phyloP scores from a whole-genome alignment of 1,140 invertebrate genomes.

The Stegodyphus mimosarum region DNA sequence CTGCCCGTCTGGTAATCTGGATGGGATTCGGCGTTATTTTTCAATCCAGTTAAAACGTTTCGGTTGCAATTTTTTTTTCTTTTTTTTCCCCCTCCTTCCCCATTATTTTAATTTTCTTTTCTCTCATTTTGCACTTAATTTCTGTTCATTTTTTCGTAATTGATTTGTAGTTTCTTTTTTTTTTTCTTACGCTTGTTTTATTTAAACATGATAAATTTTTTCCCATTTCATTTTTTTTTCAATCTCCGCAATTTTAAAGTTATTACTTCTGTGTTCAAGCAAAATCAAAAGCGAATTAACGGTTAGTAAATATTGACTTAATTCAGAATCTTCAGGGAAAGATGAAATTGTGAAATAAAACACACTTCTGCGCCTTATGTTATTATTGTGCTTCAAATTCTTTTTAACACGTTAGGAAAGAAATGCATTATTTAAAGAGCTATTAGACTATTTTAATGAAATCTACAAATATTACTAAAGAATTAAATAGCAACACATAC shows the following conservation, averaged over 20 bases:
- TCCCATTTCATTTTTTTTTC: constrained; percentile 28
- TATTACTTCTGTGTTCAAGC: constrained; percentile 43
- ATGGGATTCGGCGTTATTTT: constrained; percentile 35
- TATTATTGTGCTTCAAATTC: too few relatives aligned
- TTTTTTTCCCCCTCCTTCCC: constrained; percentile 7
- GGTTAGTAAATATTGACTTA: constrained; percentile 19
- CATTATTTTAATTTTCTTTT: constrained; percentile 26
- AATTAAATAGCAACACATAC: too few relatives aligned
- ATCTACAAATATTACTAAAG: too few relatives aligned
- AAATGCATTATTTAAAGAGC: too few relatives aligned
- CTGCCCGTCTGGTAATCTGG: constrained; percentile 33
- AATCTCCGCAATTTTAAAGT: constrained; percentile 12
- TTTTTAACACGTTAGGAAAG: too few relatives aligned
- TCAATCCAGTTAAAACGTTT: constrained; percentile 56
- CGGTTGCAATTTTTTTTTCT: constrained; percentile 11
- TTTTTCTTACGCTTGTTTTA: not conserved
- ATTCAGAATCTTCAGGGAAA: too few relatives aligned
- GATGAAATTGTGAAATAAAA: too few relatives aligned
- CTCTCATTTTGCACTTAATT: constrained; percentile 54
- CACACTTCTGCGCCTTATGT: too few relatives aligned
- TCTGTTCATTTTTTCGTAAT: constrained; percentile 51
- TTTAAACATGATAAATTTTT: not conserved
- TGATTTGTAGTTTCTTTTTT: constrained; percentile 36
- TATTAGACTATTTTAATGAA: too few relatives aligned
- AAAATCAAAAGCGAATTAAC: constrained; percentile 34